phyloP scores from a whole-genome alignment of 2,888 invertebrate genomes.

The Latheticus oryzae region DNA sequence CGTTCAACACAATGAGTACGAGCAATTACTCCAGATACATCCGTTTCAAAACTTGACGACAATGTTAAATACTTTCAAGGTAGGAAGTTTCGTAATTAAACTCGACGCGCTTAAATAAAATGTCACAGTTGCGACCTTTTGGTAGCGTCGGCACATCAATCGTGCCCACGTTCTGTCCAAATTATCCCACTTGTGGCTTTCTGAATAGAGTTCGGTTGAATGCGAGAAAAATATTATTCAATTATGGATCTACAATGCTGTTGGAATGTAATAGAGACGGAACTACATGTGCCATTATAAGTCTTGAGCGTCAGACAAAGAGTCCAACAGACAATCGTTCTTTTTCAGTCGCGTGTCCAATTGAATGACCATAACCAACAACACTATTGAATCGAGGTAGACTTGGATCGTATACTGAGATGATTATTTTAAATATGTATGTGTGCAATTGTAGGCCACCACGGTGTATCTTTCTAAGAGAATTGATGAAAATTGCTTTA shows the following conservation, averaged over 20 bases:
- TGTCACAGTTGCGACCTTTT: constrained; percentile 29
- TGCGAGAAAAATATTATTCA: constrained; percentile 43
- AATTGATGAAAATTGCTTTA: constrained; percentile 33
- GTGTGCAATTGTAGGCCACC: constrained; percentile 43
- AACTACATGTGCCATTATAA: constrained; percentile 43
- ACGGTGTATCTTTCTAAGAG: constrained; percentile 20
- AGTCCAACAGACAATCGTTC: constrained; percentile 43
- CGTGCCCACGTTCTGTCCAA: constrained; percentile 10
- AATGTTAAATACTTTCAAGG: constrained; percentile 39
- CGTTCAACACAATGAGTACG: constrained; percentile 47
- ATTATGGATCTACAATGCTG: constrained; percentile 40
- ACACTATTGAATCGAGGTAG: constrained; percentile 42
- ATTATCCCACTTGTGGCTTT: constrained; percentile 35
- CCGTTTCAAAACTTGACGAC: constrained; percentile 34
- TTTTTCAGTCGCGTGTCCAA: constrained; percentile 54
- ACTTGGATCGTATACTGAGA: constrained; percentile 29
- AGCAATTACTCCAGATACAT: constrained; percentile 41
- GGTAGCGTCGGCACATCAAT: constrained; percentile 11
- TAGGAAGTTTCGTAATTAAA: constrained; percentile 42
- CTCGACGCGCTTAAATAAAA: constrained; percentile 36
- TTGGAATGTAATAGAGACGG: constrained; percentile 44
- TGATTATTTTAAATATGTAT: constrained; percentile 43
- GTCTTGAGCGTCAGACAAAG: constrained; percentile 45
- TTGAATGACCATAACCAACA: constrained; percentile 53
- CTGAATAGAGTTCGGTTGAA: constrained; percentile 30